These are phyloP conservation scores for Phortica variegata DNA, from an alignment of 1,140 invertebrate species.

Conservation along the genomic window DNA sequence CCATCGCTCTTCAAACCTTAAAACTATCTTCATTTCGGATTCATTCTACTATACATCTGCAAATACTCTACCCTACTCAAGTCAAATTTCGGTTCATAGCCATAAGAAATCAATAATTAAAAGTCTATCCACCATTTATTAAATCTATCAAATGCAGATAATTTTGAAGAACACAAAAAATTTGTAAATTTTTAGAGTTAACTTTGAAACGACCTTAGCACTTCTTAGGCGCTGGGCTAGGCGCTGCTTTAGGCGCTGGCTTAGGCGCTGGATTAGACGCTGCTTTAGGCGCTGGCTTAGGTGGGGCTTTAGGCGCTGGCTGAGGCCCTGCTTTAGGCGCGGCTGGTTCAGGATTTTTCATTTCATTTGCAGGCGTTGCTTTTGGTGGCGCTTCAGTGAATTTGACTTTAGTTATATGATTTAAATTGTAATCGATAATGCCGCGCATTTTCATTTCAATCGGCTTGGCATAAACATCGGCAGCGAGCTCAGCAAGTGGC, in stretches of 20 bases:
- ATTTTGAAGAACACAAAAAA: too few species aligned
- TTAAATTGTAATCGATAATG: conserved; percentile 23
- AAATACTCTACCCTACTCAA: too few species aligned
- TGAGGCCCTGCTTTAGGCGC: not conserved
- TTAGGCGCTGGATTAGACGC: not conserved
- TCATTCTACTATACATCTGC: too few species aligned
- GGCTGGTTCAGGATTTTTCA: conserved; percentile 20
- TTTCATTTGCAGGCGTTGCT: conserved; percentile 23
- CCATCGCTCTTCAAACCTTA: too few species aligned
- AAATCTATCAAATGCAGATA: too few species aligned
- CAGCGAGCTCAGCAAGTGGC: conserved; percentile 75
- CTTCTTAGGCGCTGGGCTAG: too few species aligned
- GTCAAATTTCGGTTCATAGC: too few species aligned
- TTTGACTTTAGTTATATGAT: conserved; percentile 15
- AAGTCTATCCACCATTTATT: conserved; percentile 2
- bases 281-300: not conserved
- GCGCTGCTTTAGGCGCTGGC: too few species aligned
- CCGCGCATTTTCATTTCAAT: conserved; percentile 44
- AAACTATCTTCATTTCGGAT: too few species aligned
- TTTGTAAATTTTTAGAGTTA: too few species aligned
- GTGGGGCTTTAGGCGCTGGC: too few species aligned
- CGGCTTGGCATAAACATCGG: conserved; percentile 75
- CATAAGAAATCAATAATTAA: not conserved
- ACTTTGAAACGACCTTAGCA: too few species aligned
- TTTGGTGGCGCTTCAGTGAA: conserved; percentile 24